A percentile compares a stretch with the other conserved stretches of the same genome.
These are phyloP conservation scores for Toxotes jaculatrix DNA, from an alignment of 2,113 vertebrate genomes.

Conservation along the genomic window DNA sequence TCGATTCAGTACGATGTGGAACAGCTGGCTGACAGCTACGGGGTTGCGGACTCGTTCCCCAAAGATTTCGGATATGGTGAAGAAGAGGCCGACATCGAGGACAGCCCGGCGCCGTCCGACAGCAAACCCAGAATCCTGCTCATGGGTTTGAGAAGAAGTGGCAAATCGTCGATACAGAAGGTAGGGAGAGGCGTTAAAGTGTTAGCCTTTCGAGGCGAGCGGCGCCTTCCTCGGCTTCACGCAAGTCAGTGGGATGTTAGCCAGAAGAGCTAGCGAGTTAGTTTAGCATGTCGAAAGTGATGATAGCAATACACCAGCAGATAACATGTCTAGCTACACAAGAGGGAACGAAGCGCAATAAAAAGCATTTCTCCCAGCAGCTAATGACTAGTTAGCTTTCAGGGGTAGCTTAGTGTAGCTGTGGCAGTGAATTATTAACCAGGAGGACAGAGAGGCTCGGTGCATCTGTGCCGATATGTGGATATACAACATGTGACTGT, in stretches of 20 bases:
- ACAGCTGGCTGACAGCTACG: conserved; percentile 91
- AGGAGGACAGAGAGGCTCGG: conserved; percentile 28
- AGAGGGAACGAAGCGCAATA: background rate
- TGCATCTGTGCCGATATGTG: conserved; percentile 47
- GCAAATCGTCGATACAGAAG: conserved; percentile 99
- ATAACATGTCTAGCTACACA: background rate
- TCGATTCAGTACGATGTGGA: conserved; percentile 95
- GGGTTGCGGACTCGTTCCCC: conserved; percentile 93
- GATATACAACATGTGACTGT: conserved; percentile 65
- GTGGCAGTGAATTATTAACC: conserved; percentile 62
- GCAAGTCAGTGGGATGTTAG: conserved; percentile 45
- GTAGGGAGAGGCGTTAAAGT: conserved; percentile 74
- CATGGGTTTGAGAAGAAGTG: conserved; percentile 96
- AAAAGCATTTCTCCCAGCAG: background rate
- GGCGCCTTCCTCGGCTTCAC: conserved; percentile 27
- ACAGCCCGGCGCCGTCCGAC: conserved; percentile 86
- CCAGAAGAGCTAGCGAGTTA: conserved; percentile 53
- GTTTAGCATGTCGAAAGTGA: conserved; percentile 47
- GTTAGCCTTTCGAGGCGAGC: conserved; percentile 38
- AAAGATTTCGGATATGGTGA: conserved; percentile 97
- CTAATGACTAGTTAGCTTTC: background rate
- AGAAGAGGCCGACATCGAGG: conserved; percentile 94
- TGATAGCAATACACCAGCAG: background rate
- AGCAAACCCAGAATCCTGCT: conserved; percentile 96
- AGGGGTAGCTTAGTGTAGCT: conserved; percentile 13